Percentiles rank a stretch among this genome's conserved stretches.
Evolutionary conservation across 1,140 invertebrate species (phyloP).

Genomic region (Orius laevigatus): DNA sequence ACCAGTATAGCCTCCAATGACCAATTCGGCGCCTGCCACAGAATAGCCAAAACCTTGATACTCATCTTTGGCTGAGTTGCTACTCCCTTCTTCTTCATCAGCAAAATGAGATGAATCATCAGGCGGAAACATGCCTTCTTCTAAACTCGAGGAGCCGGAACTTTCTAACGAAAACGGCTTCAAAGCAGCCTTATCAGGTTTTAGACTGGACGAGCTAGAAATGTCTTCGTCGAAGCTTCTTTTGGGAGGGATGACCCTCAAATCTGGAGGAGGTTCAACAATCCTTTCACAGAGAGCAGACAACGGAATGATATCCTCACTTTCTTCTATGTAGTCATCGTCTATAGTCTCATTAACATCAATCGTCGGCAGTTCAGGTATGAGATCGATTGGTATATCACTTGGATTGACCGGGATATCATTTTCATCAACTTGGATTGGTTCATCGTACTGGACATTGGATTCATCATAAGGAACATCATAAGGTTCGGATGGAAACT

Average conservation of each 20-base stretch:
- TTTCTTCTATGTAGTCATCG: not conserved
- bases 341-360: constrained; percentile 1
- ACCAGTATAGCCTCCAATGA: constrained; percentile 38
- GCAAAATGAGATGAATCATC: constrained; percentile 40
- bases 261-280: constrained; percentile 7
- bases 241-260: constrained; percentile 21
- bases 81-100: constrained; percentile 31
- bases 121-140: constrained; percentile 59
- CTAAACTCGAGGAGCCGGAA: constrained; percentile 61
- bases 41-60: constrained; percentile 56
- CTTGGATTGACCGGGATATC: not conserved
- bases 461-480: too few relatives aligned
- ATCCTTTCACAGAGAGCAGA: constrained; percentile 12
- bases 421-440: constrained; percentile 1
- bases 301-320: constrained; percentile 6
- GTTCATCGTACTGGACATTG: too few relatives aligned
- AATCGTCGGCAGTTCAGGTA: too few relatives aligned
- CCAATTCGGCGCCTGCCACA: constrained; percentile 42
- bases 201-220: constrained; percentile 20
- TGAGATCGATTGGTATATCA: too few relatives aligned
- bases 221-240: constrained; percentile 23
- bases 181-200: constrained; percentile 41
- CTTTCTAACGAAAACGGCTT: constrained; percentile 63
- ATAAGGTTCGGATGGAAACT: too few relatives aligned
- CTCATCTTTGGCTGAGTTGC: constrained; percentile 47